Evolutionary conservation across 2,888 invertebrate species (phyloP).

Genomic region (Sesia bembeciformis): DNA sequence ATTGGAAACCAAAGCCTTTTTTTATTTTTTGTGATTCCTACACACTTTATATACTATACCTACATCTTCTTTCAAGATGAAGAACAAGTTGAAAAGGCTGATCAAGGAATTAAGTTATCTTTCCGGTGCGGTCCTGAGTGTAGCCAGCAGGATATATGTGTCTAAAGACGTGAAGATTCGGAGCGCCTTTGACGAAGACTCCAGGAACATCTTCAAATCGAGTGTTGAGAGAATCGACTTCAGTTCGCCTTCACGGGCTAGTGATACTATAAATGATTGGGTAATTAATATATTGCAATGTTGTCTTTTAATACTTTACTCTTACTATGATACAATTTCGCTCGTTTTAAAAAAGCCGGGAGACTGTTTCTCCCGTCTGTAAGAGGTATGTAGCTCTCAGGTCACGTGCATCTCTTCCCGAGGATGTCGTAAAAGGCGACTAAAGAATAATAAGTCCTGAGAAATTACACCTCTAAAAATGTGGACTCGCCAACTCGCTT

Average conservation of each 20-base stretch:
- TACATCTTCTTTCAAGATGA: neutral
- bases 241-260: neutral
- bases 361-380: too few relatives aligned
- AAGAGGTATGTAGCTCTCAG: too few relatives aligned
- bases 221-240: constrained; percentile 4
- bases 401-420: too few relatives aligned
- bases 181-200: neutral
- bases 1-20: too few relatives aligned
- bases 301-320: neutral
- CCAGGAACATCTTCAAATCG: constrained; percentile 4
- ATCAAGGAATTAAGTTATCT: neutral
- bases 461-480: too few relatives aligned
- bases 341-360: too few relatives aligned
- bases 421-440: too few relatives aligned
- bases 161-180: neutral
- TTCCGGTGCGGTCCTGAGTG: neutral
- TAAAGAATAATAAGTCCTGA: too few relatives aligned
- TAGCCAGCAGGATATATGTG: constrained; percentile 5
- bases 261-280: constrained; percentile 79
- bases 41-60: neutral
- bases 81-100: constrained; percentile 1
- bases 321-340: too few relatives aligned
- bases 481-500: too few relatives aligned
- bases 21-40: too few relatives aligned
- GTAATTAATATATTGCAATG: constrained; percentile 24